phyloP scores from a whole-genome alignment of 2,888 invertebrate genomes.

The Cataglyphis rosenhaueri region DNA sequence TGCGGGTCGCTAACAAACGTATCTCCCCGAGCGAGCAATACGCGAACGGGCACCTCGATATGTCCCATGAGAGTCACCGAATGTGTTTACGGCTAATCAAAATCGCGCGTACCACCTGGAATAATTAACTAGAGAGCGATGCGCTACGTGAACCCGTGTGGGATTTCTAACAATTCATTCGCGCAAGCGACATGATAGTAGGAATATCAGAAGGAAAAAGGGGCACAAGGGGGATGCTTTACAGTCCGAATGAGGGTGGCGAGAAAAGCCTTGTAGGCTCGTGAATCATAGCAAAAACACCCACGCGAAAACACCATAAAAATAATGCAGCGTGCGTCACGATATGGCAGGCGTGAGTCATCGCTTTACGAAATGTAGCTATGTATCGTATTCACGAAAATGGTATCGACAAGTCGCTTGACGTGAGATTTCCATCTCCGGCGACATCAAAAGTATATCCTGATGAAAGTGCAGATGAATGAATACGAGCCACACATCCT shows the following conservation, averaged over 20 bases:
- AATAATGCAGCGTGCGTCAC: conserved; percentile 74
- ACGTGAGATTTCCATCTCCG: conserved; percentile 23
- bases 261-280: conserved; percentile 59
- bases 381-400: conserved; percentile 64
- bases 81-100: conserved; percentile 66
- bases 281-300: conserved; percentile 76
- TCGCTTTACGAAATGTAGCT: conserved; percentile 53
- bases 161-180: conserved; percentile 68
- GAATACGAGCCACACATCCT: background rate
- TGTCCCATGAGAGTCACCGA: conserved; percentile 60
- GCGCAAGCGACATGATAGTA: conserved; percentile 36
- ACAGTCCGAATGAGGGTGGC: conserved; percentile 58
- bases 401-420: conserved; percentile 61
- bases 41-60: background rate
- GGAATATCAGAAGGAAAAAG: background rate
- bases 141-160: conserved; percentile 54
- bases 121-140: conserved; percentile 59
- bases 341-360: conserved; percentile 75
- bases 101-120: conserved; percentile 50
- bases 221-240: conserved; percentile 16
- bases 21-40: conserved; percentile 11
- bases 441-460: background rate
- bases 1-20: conserved; percentile 2
- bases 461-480: conserved; percentile 5
- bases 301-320: conserved; percentile 81